Conservation (phyloP, 2,888 invertebrate genomes). For the Drosophila infuscata region DNA sequence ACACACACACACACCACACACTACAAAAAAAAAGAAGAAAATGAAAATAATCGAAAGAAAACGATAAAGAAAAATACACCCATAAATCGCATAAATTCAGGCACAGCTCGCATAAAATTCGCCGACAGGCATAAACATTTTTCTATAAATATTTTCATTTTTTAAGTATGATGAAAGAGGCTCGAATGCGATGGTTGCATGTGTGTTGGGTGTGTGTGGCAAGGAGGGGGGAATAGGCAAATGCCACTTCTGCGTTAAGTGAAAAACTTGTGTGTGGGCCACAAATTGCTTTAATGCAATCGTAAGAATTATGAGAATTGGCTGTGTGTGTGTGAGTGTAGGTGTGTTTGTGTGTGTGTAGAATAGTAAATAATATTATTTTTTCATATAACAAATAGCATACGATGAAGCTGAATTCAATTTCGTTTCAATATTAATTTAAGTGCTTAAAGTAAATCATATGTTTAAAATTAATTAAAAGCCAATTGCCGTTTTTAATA, state of each 20-base stretch:
- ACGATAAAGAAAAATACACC: background rate
- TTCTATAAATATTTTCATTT: conserved; percentile 60
- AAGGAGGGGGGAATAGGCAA: background rate
- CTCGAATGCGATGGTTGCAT: conserved; percentile 10
- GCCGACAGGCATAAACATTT: conserved; percentile 54
- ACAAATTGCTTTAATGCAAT: conserved; percentile 47
- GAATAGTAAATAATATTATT: conserved; percentile 5
- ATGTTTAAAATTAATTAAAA: background rate
- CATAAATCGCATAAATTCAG: conserved; percentile 59
- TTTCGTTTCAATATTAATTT: background rate
- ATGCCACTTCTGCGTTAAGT: conserved; percentile 45
- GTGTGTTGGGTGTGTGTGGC: background rate
- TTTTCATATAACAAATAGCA: background rate
- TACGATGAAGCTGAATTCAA: background rate
- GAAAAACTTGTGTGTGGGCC: conserved; percentile 38
- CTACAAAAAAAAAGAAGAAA: conserved; percentile 5
- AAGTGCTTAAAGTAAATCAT: background rate
- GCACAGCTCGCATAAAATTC: conserved; percentile 51
- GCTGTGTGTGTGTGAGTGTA: background rate
- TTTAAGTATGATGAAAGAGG: conserved; percentile 52
- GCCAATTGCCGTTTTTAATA: background rate
- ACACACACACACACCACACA: conserved; percentile 22
- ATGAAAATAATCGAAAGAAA: conserved; percentile 8
- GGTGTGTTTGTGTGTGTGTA: background rate
- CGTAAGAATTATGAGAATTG: conserved; percentile 17